Percentiles rank a stretch among this genome's conserved stretches.
phyloP scores from a whole-genome alignment of 2,113 vertebrate genomes.

The Sciurus niger region DNA sequence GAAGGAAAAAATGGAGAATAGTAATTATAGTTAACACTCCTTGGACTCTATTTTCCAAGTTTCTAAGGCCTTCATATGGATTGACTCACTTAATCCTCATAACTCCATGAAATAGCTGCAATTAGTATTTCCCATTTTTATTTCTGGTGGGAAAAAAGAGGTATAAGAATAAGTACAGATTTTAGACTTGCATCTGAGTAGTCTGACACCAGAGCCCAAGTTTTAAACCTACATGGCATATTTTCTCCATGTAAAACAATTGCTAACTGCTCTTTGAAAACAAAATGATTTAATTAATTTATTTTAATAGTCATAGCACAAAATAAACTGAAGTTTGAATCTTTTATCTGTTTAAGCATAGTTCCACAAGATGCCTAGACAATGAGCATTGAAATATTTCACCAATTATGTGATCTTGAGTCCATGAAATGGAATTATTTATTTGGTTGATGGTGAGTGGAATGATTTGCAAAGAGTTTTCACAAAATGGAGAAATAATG shows the following conservation, averaged over 20 bases:
- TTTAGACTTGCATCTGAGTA: not conserved
- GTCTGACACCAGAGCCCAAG: not conserved
- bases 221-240: not conserved
- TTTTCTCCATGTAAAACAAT: constrained; percentile 7
- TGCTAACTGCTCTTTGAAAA: not conserved
- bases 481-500: not conserved
- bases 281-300: constrained; percentile 14
- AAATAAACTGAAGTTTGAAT: not conserved
- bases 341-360: constrained; percentile 16
- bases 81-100: not conserved
- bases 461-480: constrained; percentile 48
- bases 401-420: not conserved
- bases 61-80: not conserved
- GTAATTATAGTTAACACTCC: not conserved
- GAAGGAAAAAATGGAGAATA: not conserved
- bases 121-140: constrained; percentile 32
- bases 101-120: not conserved
- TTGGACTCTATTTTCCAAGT: not conserved
- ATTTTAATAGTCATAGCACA: not conserved
- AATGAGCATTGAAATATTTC: not conserved
- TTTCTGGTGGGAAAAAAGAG: constrained; percentile 22
- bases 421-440: constrained; percentile 1
- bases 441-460: not conserved
- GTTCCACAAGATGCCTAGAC: not conserved
- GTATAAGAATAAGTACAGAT: constrained; percentile 10